phyloP scores from a whole-genome alignment of 2,113 vertebrate genomes.

The Balaenoptera acutorostrata region DNA sequence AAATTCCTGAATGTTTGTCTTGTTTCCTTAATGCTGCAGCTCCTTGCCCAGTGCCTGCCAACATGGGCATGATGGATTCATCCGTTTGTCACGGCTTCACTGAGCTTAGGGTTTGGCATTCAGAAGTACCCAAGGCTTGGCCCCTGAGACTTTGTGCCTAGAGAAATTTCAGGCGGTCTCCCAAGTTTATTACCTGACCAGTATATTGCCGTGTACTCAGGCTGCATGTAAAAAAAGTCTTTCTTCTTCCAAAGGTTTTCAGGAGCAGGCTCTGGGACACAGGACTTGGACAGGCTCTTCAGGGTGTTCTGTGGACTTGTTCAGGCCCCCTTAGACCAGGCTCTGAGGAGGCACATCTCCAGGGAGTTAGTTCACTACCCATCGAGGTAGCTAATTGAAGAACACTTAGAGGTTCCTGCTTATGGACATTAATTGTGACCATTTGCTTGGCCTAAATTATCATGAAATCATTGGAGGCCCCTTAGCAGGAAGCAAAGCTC shows the following conservation, averaged over 20 bases:
- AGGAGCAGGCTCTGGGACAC: too few relatives aligned
- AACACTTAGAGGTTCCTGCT: slow-evolving; percentile 61
- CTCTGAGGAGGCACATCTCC: too few relatives aligned
- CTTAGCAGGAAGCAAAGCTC: slow-evolving; percentile 56
- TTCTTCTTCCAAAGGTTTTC: slow-evolving; percentile 8
- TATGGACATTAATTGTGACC: slow-evolving; percentile 60
- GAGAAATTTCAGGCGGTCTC: neutral
- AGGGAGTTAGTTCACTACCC: too few relatives aligned
- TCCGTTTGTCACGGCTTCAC: slow-evolving; percentile 50
- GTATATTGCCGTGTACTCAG: neutral
- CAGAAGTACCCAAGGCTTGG: neutral
- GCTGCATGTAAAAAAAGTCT: slow-evolving; percentile 31
- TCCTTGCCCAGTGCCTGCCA: slow-evolving; percentile 57
- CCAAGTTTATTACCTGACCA: neutral
- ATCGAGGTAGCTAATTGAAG: slow-evolving; percentile 58
- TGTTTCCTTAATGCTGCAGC: slow-evolving; percentile 51
- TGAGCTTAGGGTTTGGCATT: neutral
- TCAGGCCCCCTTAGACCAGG: too few relatives aligned
- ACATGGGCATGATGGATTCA: slow-evolving; percentile 47
- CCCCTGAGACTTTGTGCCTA: neutral
- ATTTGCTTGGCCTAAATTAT: slow-evolving; percentile 50
- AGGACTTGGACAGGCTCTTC: too few relatives aligned
- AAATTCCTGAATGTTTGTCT: slow-evolving; percentile 49
- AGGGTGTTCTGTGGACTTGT: too few relatives aligned
- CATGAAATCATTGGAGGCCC: slow-evolving; percentile 40